Base-by-base conservation (phyloP, 2,113 vertebrate species). In the Prunella fulvescens region DNA sequence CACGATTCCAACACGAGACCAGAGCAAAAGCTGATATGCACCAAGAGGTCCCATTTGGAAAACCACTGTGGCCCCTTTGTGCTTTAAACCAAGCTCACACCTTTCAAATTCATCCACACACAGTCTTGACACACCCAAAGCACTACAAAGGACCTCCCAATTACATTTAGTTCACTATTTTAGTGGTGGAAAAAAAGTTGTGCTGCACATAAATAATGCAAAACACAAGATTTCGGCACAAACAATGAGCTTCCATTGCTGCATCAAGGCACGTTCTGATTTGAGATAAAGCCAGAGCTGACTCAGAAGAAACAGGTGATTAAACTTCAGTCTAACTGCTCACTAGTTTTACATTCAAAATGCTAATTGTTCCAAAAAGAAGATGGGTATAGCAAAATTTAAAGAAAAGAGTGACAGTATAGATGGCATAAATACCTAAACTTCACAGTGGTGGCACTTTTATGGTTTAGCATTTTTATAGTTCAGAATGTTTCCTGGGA, bases 401-500 rank as follows among this genome's bases (percentile, higher is more conserved):
- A 18, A 65, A 29, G 37, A 22, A 57, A 86, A 80, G 24, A 28
- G 19, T 31, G 5, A 35, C 73, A 25, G 10, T 48, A 58, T 6
- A 74, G 42, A 19, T 20, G 77, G 33, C 7, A 73, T 20, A 58
- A 91, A 73, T 23, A 79, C 15, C 22, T 64, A 19, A 44, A 51
- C 73, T 70, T 71, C 33, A 33, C 45, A 53, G 35, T 37, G 16
- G 9, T 1, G 17, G 11, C 85, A 73, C 66, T 87, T 93, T 85
- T 53, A 82, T 51, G 39, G 42, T 56, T 83, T 47, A 61, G 50
- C 57, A 18, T 37, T 90, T 83, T 74, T 70, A 65, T 64, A 56
- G 72, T 73, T 82, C 58, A 87, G 28, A 33, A 37, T 62, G 70
- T 82, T 94, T 70, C 78, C 86, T 76, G 40, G 53, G 51, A 83